These are phyloP conservation scores for Parascotia fuliginaria DNA, from an alignment of 2,888 invertebrate genomes.

Conservation along the genomic window DNA sequence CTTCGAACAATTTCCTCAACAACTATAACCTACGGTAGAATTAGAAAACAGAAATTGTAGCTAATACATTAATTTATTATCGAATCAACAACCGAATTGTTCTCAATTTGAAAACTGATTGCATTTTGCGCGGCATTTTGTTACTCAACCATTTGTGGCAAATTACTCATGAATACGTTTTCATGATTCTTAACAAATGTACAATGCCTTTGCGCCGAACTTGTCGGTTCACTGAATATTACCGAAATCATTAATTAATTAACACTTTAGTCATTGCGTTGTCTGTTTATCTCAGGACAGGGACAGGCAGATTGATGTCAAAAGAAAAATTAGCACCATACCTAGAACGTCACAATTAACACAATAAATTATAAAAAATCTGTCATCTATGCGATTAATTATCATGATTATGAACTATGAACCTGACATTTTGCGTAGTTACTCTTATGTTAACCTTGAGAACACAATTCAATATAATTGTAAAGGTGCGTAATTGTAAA, in stretches of 20 bases:
- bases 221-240: not conserved
- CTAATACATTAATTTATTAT: slow-evolving; percentile 29
- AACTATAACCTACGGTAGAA: slow-evolving; percentile 15
- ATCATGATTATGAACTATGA: slow-evolving; percentile 47
- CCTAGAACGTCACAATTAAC: slow-evolving; percentile 13
- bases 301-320: too few species aligned
- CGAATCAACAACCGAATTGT: slow-evolving; percentile 12
- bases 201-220: not conserved
- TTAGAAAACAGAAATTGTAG: slow-evolving; percentile 25
- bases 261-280: not conserved
- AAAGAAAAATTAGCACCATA: slow-evolving; percentile 16
- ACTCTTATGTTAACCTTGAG: too few species aligned
- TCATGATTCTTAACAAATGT: not conserved
- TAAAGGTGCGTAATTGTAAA: too few species aligned
- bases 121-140: slow-evolving; percentile 6
- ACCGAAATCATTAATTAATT: not conserved
- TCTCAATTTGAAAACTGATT: slow-evolving; percentile 14
- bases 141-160: not conserved
- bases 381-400: slow-evolving; percentile 23
- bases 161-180: not conserved
- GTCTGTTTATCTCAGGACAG: too few species aligned
- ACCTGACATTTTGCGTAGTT: slow-evolving; percentile 54
- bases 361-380: slow-evolving; percentile 18
- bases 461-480: too few species aligned
- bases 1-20: slow-evolving; percentile 27